Base-by-base conservation (phyloP, 1,140 invertebrate species). In the Scylla paramamosain region DNA sequence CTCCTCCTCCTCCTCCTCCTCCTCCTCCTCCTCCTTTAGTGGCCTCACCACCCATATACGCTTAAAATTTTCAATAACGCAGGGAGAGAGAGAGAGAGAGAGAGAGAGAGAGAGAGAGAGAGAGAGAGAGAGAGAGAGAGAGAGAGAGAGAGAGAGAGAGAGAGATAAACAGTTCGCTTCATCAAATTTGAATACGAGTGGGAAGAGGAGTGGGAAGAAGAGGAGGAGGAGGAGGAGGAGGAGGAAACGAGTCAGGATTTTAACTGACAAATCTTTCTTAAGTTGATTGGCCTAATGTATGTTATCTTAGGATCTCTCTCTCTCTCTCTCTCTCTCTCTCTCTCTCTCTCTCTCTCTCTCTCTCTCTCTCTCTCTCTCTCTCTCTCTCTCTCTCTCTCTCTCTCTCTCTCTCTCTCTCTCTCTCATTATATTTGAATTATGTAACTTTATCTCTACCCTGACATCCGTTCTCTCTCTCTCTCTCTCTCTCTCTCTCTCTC, bases 271-370 rank as follows among this genome's bases (percentile, higher is more conserved):
- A 84, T 32, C 28, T 25, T 84, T 84, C 16, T 28, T 32, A 84
- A 84, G 83, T 12, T 7, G 83, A 32, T 29, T 29, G 83, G 83
- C n/a, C 83, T 10, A 84, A 84, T 28, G n/a, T 25, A 28, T 29
- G 28, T 84, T 32, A 84, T 29, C 83, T n/a, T 84, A 28, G 10
- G 28, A 39, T 39, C 83, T 84, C 16, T 84, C 83, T 84, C n/a
- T 84, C 16, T 84, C 83, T 84, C n/a, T 84, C 83, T 84, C 83
- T 84, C 83, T 84, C n/a, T 84, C n/a, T 84, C 83, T 84, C 31
- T 84, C 8, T 32, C 25, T 84, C 25, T 32, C n/a, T 84, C 16
- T 20, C 10, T 20, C 83, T 84, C 7, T 84, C 31, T 32, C 25
- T 32, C 10, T 12, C n/a, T 84, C 16, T 84, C 83, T 84, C n/a